Evolutionary conservation across 2,888 invertebrate genomes (phyloP), one percentile per base, ranked within the genome.

Genomic region (Cephus pulcher): DNA sequence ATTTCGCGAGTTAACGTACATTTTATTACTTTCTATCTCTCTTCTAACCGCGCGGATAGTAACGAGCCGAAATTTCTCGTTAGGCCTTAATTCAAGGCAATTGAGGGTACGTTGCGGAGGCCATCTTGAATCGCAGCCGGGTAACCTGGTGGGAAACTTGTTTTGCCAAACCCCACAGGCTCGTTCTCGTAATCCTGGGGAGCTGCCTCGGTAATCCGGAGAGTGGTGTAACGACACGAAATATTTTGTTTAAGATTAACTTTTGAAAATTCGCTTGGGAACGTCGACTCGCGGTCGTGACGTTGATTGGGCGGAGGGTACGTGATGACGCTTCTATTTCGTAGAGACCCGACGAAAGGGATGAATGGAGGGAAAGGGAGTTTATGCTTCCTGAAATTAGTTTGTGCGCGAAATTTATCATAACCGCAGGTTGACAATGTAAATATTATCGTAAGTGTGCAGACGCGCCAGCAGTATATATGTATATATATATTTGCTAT

Each of bases 81-180:
- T 86, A 85, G 81, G 80, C 83, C 84, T 86, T 85, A 85, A 85
- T 85, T 86, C 85, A 83, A 81, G 56, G 83, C 86, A 85, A 86
- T 86, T 86, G 84, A 85, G 80, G 71, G 71, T 56, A 32, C 71
- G 15, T 34, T 32, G 78, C 85, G 83, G 84, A 86, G 83, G 84
- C 85, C 86, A 84, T 85, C 86, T 85, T 84, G 85, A 85, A 84
- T 80, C 79, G 84, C 73, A 32, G 71, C 12, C 35, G 35, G 9
- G 71, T 71, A 34, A 32, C 71, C 71, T 71, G 56, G 9, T 23
- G 23, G 23, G 56, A 56, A 56, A 23, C 56, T 56, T 56, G 56
- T 56, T 56, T 56, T 56, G 56, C 56, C 23, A 56, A 56, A 23
- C 56, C 56, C 56, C 56, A 56, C 23, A 56, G 56, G 23, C 56